A percentile compares a stretch with the other conserved stretches of the same genome.
Evolutionary conservation across 2,113 vertebrate genomes (phyloP).

Genomic region (Hippocampus guttulatus): DNA sequence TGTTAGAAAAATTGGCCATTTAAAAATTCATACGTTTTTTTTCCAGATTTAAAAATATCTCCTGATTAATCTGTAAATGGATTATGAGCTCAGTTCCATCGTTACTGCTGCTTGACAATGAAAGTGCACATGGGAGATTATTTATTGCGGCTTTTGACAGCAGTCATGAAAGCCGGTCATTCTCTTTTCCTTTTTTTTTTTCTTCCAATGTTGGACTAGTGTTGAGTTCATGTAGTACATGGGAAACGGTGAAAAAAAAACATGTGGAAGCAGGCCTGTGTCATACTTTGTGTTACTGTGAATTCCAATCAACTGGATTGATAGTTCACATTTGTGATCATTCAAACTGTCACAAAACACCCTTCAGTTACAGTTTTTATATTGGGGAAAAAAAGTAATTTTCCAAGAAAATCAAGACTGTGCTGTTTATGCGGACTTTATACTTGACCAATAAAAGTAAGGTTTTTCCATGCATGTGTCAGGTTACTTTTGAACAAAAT

Average conservation of each 20-base stretch:
- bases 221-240: neutral
- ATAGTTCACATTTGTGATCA: neutral
- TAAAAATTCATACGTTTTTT: too few species aligned
- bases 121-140: neutral
- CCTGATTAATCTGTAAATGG: neutral
- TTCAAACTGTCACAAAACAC: neutral
- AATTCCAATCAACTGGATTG: neutral
- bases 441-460: conserved; percentile 1
- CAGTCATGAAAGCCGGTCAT: conserved; percentile 12
- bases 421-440: conserved; percentile 1
- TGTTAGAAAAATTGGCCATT: too few species aligned
- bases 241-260: neutral
- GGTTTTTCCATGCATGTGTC: neutral
- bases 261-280: neutral
- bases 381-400: neutral
- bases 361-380: neutral
- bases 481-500: neutral
- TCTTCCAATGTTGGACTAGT: neutral
- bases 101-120: conserved; percentile 20
- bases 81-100: neutral
- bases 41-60: too few species aligned
- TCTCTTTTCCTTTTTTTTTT: neutral
- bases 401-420: neutral
- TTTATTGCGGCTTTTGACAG: conserved; percentile 2
- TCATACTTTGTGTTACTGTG: neutral